Conservation (phyloP, 53 echinoderm and acorn worm species). For the Henricia sp. region DNA sequence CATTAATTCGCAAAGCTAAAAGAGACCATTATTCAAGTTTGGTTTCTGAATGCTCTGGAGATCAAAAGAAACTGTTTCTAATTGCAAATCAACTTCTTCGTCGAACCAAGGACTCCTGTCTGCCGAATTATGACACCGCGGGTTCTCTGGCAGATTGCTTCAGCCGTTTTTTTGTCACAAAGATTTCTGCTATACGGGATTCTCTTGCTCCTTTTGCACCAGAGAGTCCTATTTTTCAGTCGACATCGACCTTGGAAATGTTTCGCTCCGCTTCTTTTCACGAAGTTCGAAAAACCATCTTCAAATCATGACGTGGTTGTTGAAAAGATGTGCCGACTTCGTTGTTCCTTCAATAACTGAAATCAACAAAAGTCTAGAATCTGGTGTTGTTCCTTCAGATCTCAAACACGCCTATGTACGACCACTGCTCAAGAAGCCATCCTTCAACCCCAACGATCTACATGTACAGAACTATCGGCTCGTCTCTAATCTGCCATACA, state of each 20-base stretch:
- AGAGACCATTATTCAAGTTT: background rate
- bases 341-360: conserved; percentile 14
- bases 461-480: too few relatives aligned
- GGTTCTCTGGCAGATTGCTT: conserved; percentile 2
- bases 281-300: background rate
- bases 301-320: conserved; percentile 19
- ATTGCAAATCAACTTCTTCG: background rate
- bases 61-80: conserved; percentile 1
- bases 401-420: conserved; percentile 17
- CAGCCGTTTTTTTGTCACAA: conserved; percentile 15
- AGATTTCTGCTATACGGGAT: conserved; percentile 16
- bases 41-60: background rate
- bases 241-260: background rate
- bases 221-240: background rate
- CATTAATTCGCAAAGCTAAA: conserved; percentile 11
- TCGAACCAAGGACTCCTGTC: conserved; percentile 5
- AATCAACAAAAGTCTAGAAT: conserved; percentile 26
- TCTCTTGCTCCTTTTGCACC: background rate
- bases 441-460: conserved; percentile 13
- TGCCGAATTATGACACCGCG: background rate
- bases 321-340: conserved; percentile 15
- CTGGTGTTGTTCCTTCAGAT: conserved; percentile 12
- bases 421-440: conserved; percentile 42
- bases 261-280: background rate
- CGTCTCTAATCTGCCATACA: conserved; percentile 12